Conservation (phyloP, 2,113 vertebrate genomes). For the Enhydra lutris region DNA sequence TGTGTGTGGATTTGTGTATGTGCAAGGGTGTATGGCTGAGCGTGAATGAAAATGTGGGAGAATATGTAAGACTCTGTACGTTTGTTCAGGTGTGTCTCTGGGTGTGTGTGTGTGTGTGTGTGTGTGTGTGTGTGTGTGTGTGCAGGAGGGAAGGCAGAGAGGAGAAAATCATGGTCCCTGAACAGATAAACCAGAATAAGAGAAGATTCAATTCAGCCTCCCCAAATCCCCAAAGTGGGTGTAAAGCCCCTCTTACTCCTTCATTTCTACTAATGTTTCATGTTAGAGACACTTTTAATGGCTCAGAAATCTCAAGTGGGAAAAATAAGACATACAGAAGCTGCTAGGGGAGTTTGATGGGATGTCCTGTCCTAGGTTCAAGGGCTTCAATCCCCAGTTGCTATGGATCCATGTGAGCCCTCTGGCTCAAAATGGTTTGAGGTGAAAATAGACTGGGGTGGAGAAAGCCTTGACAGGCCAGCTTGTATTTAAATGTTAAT, state of each 20-base stretch:
- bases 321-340: neutral
- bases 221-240: neutral
- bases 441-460: neutral
- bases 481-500: neutral
- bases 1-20: neutral
- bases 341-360: no score
- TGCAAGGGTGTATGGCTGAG: neutral
- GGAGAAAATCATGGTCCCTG: neutral
- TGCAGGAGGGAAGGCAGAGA: neutral
- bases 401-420: fast-evolving
- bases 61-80: neutral
- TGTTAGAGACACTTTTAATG: neutral
- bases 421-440: neutral
- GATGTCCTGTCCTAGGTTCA: neutral
- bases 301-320: neutral
- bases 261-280: neutral
- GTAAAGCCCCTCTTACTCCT: neutral
- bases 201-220: neutral
- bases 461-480: neutral
- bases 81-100: neutral
- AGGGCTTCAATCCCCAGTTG: neutral
- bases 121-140: no score
- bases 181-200: neutral
- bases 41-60: neutral
- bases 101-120: no score